Conservation (phyloP, 2,113 vertebrate species). For the Notarius quadriscutis region DNA sequence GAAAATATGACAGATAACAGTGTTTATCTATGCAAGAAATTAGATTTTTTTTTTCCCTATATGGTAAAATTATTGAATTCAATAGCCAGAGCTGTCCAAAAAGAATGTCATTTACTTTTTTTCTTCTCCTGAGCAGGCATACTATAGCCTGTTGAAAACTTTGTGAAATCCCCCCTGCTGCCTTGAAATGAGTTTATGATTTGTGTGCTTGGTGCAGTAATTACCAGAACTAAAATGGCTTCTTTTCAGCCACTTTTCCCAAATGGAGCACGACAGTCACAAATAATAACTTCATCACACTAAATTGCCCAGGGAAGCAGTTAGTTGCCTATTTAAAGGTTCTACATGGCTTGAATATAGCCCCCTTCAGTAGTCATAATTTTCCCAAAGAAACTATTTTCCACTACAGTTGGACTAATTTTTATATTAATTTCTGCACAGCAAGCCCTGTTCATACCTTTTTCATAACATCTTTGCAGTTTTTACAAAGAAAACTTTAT, state of each 20-base stretch:
- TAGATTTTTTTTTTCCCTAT: background rate
- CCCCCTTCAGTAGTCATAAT: background rate
- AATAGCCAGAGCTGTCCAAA: background rate
- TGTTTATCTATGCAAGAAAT: background rate
- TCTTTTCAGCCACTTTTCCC: conserved; percentile 21
- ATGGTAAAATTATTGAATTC: background rate
- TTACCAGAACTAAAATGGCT: background rate
- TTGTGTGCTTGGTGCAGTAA: conserved; percentile 19
- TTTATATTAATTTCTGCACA: background rate
- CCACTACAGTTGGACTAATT: background rate
- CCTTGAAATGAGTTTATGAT: conserved; percentile 4
- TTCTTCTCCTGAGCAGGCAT: background rate
- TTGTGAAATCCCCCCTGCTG: background rate
- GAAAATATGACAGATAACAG: background rate
- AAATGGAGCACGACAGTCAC: conserved; percentile 9
- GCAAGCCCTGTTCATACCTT: background rate
- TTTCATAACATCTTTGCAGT: background rate
- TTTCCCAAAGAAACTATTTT: conserved; percentile 11
- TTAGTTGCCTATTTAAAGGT: conserved; percentile 1
- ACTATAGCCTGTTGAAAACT: background rate
- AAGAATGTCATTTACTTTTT: background rate
- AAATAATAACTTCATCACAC: conserved; percentile 17
- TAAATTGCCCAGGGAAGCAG: background rate
- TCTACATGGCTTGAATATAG: background rate
- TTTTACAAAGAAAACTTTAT: background rate